phyloP scores from a whole-genome alignment of 2,797 vertebrate genomes.

The Myripristis jacobus region DNA sequence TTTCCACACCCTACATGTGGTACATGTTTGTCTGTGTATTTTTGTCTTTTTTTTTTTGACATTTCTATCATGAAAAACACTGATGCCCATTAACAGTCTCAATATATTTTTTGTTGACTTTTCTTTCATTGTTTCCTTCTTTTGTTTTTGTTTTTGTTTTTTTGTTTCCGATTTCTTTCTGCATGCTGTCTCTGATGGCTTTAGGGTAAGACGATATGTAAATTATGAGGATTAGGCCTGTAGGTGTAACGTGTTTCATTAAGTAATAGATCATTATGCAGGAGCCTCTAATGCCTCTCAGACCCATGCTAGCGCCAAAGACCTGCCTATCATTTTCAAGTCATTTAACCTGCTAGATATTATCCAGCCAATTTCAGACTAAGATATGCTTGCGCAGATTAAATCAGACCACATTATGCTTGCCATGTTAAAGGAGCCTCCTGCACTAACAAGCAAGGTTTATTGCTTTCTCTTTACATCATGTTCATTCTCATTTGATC shows the following conservation, averaged over 20 bases:
- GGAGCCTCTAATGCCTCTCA: slow-evolving; percentile 35
- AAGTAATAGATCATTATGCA: slow-evolving; percentile 48
- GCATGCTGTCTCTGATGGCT: slow-evolving; percentile 90
- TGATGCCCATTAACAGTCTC: slow-evolving; percentile 55
- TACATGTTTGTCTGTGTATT: slow-evolving; percentile 46
- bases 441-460: slow-evolving; percentile 37
- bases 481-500: slow-evolving; percentile 43
- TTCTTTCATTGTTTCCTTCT: slow-evolving; percentile 63
- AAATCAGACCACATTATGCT: slow-evolving; percentile 30
- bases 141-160: slow-evolving; percentile 62
- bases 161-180: slow-evolving; percentile 78
- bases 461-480: slow-evolving; percentile 37
- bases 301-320: slow-evolving; percentile 31
- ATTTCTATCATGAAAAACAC: slow-evolving; percentile 40
- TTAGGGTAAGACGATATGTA: slow-evolving; percentile 88
- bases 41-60: slow-evolving; percentile 33
- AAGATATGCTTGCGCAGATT: slow-evolving; percentile 36
- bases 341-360: slow-evolving; percentile 39
- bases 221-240: slow-evolving; percentile 74
- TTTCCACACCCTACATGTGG: slow-evolving; percentile 5
- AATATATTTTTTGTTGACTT: slow-evolving; percentile 67
- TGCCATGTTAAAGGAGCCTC: slow-evolving; percentile 37
- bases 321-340: slow-evolving; percentile 38
- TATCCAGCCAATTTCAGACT: slow-evolving; percentile 19
- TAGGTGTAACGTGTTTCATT: slow-evolving; percentile 49